These are phyloP conservation scores for Gymnarchus niloticus DNA, from an alignment of 2,113 vertebrate species.

Conservation along the genomic window DNA sequence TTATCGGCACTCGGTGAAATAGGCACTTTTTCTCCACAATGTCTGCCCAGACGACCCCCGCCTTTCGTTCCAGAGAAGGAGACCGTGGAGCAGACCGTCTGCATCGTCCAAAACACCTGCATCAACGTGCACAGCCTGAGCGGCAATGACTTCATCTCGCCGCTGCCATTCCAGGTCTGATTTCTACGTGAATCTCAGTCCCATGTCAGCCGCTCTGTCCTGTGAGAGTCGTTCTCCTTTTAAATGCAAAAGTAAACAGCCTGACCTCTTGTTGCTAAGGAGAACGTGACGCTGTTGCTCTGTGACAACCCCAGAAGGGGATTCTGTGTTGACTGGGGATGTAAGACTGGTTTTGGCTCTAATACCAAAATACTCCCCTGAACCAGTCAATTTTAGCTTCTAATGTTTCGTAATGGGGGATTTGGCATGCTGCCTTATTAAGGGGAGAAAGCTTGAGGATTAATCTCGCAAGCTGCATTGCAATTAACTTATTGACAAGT, in stretches of 20 bases:
- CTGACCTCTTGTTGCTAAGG: neutral
- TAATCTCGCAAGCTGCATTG: constrained; percentile 8
- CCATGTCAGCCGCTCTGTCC: neutral
- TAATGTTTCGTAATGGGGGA: constrained; percentile 37
- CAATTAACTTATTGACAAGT: constrained; percentile 24
- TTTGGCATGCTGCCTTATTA: constrained; percentile 38
- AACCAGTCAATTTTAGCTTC: constrained; percentile 25
- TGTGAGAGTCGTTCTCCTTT: neutral
- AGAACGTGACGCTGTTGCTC: neutral
- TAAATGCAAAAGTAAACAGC: too few species aligned
- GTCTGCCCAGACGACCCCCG: neutral
- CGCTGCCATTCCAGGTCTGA: constrained; percentile 87
- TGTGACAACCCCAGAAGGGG: neutral
- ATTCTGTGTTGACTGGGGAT: neutral
- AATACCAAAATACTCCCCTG: constrained; percentile 29
- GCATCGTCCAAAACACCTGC: constrained; percentile 87
- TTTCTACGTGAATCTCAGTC: neutral
- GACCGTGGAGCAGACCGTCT: constrained; percentile 69
- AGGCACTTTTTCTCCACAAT: too few species aligned
- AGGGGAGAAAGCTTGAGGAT: constrained; percentile 16
- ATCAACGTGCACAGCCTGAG: constrained; percentile 88
- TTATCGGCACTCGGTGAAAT: neutral
- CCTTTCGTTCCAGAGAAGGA: constrained; percentile 49
- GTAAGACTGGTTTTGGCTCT: constrained; percentile 14
- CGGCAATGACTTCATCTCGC: constrained; percentile 91